These are phyloP conservation scores for Noctua janthe DNA, from an alignment of 2,888 invertebrate species.

Conservation along the genomic window DNA sequence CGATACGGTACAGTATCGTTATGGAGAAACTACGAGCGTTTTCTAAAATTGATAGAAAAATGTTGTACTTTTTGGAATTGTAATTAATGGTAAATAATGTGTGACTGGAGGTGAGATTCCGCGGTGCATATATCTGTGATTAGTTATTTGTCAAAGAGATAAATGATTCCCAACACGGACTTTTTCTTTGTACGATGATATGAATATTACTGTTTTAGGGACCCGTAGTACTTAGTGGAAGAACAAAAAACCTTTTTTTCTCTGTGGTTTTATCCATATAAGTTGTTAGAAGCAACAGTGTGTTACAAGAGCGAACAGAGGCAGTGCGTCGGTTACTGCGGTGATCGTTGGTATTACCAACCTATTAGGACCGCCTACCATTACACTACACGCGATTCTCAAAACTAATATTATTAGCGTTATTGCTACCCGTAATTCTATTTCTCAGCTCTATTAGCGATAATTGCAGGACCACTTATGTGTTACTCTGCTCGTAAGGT, in stretches of 20 bases:
- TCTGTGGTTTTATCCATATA: background rate
- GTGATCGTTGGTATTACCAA: constrained; percentile 52
- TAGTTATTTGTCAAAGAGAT: constrained; percentile 64
- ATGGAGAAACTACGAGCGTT: constrained; percentile 46
- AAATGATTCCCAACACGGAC: constrained; percentile 42
- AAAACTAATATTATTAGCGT: constrained; percentile 63
- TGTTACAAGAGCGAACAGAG: too few relatives aligned
- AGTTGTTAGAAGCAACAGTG: background rate
- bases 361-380: constrained; percentile 36
- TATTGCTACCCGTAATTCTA: constrained; percentile 51
- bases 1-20: constrained; percentile 19
- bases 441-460: constrained; percentile 47
- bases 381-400: constrained; percentile 56
- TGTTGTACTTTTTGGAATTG: constrained; percentile 29
- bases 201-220: constrained; percentile 28
- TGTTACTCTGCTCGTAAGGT: constrained; percentile 14
- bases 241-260: background rate
- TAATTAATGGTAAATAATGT: constrained; percentile 52
- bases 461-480: constrained; percentile 39
- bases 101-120: constrained; percentile 41
- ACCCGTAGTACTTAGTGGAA: background rate
- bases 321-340: constrained; percentile 39
- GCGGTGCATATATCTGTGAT: constrained; percentile 48
- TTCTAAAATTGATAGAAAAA: constrained; percentile 50
- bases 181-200: constrained; percentile 36